Conservation (phyloP, 92 coral and sea anemone genomes). For the Parazoanthus darwini region DNA sequence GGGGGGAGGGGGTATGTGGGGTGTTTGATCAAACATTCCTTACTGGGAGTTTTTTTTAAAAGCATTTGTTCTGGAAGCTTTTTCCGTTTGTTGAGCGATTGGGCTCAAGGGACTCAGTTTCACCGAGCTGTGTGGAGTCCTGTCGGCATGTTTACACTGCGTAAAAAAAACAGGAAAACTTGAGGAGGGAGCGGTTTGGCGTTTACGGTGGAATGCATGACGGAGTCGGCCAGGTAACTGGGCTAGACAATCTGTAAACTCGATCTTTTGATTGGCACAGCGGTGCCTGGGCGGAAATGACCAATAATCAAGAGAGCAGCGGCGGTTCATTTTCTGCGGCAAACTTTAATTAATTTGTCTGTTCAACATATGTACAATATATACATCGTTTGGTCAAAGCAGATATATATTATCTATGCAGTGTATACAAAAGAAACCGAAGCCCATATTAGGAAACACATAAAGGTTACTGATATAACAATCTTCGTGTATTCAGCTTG, state of each 20-base stretch:
- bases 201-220: neutral
- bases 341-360: neutral
- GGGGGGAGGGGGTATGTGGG: too few species aligned
- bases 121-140: too few species aligned
- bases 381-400: neutral
- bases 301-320: neutral
- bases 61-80: too few species aligned
- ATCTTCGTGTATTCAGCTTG: neutral
- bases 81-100: too few species aligned
- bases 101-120: too few species aligned
- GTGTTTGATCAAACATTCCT: too few species aligned
- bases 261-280: neutral
- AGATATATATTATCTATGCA: neutral
- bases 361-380: neutral
- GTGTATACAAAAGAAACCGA: neutral
- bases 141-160: too few species aligned
- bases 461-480: neutral
- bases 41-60: too few species aligned
- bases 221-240: neutral
- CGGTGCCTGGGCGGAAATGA: neutral
- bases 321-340: neutral
- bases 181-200: neutral
- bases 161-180: neutral
- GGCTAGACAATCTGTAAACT: neutral
- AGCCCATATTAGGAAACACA: slow-evolving; percentile 8